Percentiles rank a stretch among this genome's conserved stretches.
Conservation (phyloP, 2,888 invertebrate genomes). For the Euproctis similis region DNA sequence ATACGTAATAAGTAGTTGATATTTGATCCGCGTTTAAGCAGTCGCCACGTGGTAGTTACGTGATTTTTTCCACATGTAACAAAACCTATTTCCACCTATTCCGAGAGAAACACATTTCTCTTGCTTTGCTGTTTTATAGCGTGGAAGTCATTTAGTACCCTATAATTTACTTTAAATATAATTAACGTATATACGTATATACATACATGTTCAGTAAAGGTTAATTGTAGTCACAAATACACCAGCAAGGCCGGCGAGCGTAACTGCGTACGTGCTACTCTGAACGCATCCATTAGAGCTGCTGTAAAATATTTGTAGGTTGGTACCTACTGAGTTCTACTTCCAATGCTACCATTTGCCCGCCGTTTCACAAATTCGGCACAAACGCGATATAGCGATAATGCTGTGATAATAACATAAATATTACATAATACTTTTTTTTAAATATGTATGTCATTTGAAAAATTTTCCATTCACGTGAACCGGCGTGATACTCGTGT, state of each 20-base stretch:
- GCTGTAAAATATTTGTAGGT: too few relatives aligned
- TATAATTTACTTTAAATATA: neutral
- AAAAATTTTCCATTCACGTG: constrained; percentile 23
- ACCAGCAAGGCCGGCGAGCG: constrained; percentile 25
- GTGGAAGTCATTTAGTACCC: too few relatives aligned
- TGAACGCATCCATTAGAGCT: constrained; percentile 29
- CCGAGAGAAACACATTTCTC: too few relatives aligned
- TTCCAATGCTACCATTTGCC: too few relatives aligned
- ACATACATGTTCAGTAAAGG: constrained; percentile 3
- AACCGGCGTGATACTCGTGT: too few relatives aligned
- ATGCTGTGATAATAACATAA: neutral
- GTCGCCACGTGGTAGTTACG: too few relatives aligned
- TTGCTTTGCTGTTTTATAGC: too few relatives aligned
- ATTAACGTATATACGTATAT: neutral
- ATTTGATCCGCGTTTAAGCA: too few relatives aligned
- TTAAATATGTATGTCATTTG: too few relatives aligned
- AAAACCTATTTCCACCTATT: too few relatives aligned
- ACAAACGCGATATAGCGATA: constrained; percentile 7
- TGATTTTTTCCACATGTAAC: too few relatives aligned
- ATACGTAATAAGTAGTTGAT: too few relatives aligned
- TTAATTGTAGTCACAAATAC: constrained; percentile 20
- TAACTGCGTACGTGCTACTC: constrained; percentile 49
- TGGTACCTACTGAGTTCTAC: constrained; percentile 1
- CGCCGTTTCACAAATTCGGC: constrained; percentile 8
- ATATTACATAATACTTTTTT: constrained; percentile 19